Base-by-base conservation (phyloP, 1,140 invertebrate species). In the Macrobrachium rosenbergii region DNA sequence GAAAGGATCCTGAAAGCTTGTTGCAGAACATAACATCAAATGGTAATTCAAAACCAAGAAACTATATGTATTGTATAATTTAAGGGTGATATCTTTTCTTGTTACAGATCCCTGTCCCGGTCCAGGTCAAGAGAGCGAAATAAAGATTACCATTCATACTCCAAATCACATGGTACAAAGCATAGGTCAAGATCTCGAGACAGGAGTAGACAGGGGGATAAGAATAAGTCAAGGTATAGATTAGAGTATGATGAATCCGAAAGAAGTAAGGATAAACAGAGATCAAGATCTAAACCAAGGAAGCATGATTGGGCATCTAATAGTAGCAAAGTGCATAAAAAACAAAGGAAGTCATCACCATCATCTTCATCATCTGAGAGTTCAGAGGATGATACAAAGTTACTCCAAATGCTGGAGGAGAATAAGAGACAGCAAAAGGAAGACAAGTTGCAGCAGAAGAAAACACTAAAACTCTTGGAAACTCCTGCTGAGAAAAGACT, bases 401-500 rank as follows among this genome's bases (percentile, higher is more conserved):
- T 86, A 59, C 63, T 86, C 37, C 63, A 80, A 52, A 23, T 76
- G 8, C 77, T 86, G 17, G 63, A 79, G 52, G 77, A 79, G 10
- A 77, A 86, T 63, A 63, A 77, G 64, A 72, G 67, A 58, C 69
- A 43, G 52, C 52, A 28, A 58, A 79, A 72, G 17, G 83, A 86
- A 12, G 52, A 79, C 5, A 86, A 80, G 73, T 6, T 86, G 37
- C 58, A 69, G 16, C 19, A 79, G 58, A 80, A 80, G 90, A 96
- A 98, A 90, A 84, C 95, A 60, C 91, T 96, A 90, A 99, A 99
- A 93, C 95, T 96, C 0, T 95, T 95, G 69, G 98, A 99, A 94
- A 99, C 98, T 2, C 96, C 98, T 2, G 98, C 99, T 92, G 97
- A 99, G 91, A 99, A 99, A 91, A 92, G 98, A 83, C 92, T 96